These are phyloP conservation scores for Aporophyla nigra DNA, from an alignment of 2,888 invertebrate genomes.

Conservation along the genomic window DNA sequence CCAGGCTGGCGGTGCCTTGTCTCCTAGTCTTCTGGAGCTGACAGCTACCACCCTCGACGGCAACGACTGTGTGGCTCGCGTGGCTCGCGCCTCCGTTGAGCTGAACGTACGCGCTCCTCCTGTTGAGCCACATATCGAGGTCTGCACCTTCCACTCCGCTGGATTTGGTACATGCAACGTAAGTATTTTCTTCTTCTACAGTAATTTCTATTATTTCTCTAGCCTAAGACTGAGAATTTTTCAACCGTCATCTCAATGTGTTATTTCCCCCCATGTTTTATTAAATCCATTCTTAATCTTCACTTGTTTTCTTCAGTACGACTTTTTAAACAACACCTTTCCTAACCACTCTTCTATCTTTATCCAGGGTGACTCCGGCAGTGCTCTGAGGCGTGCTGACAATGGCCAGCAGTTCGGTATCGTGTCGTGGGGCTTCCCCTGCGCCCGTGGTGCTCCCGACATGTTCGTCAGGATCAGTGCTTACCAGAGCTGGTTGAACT, in stretches of 20 bases:
- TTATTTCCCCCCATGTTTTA: background rate
- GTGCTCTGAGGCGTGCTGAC: conserved; percentile 69
- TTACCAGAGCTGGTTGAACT: conserved; percentile 68
- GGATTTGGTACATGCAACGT: conserved; percentile 80
- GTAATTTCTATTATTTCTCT: background rate
- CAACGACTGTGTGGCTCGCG: conserved; percentile 65
- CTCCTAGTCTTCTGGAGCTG: conserved; percentile 70
- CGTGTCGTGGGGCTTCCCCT: conserved; percentile 84
- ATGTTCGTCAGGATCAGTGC: conserved; percentile 76
- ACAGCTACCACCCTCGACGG: conserved; percentile 63
- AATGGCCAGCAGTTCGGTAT: conserved; percentile 75
- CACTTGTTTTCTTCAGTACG: background rate
- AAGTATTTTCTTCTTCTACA: conserved; percentile 56
- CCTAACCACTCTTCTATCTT: background rate
- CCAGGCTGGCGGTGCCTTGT: conserved; percentile 67
- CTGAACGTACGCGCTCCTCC: conserved; percentile 71
- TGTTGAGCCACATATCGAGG: conserved; percentile 77
- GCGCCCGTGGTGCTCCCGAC: conserved; percentile 81
- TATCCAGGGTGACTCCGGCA: conserved; percentile 81
- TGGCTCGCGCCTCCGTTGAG: conserved; percentile 55
- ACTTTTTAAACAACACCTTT: background rate
- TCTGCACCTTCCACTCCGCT: conserved; percentile 76
- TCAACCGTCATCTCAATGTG: background rate
- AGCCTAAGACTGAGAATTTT: background rate
- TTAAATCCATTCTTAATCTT: background rate